These are phyloP conservation scores for Helobdella robusta DNA, from an alignment of 2,888 invertebrate genomes.

Conservation along the genomic window DNA sequence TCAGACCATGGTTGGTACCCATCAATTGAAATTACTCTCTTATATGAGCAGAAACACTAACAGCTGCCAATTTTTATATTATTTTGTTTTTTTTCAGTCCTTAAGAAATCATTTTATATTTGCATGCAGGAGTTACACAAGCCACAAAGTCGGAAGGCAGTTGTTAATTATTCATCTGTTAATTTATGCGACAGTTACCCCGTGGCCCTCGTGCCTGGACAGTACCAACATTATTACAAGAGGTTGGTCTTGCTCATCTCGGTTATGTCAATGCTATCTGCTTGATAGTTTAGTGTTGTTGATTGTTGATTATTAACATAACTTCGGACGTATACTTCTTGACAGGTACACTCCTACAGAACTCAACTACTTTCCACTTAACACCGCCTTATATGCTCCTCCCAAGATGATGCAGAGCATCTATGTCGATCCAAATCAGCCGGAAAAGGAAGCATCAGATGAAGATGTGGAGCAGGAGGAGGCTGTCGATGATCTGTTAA, in stretches of 20 bases:
- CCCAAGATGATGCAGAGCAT: slow-evolving; percentile 38
- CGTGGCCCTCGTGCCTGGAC: slow-evolving; percentile 86
- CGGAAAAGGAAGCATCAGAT: too few species aligned
- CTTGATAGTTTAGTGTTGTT: too few species aligned
- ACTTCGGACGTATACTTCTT: too few species aligned
- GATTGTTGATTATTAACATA: too few species aligned
- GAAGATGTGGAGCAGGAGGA: too few species aligned
- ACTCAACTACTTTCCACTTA: slow-evolving; percentile 81
- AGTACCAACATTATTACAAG: slow-evolving; percentile 78
- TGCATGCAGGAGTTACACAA: slow-evolving; percentile 62
- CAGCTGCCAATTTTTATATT: too few species aligned
- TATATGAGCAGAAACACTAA: too few species aligned
- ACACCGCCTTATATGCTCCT: slow-evolving; percentile 67
- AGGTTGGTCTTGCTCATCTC: slow-evolving; percentile 51
- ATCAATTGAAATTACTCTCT: too few species aligned
- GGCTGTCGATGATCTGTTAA: too few species aligned
- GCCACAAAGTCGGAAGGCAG: slow-evolving; percentile 52
- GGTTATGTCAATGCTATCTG: too few species aligned
- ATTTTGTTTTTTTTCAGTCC: too few species aligned
- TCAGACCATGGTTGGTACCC: slow-evolving; percentile 60
- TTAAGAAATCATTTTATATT: too few species aligned
- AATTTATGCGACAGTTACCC: slow-evolving; percentile 65
- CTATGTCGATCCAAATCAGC: slow-evolving; percentile 35
- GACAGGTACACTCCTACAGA: slow-evolving; percentile 70
- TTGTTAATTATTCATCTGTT: slow-evolving; percentile 43